Conservation (phyloP, 1,140 invertebrate genomes). For the Philaenus spumarius region DNA sequence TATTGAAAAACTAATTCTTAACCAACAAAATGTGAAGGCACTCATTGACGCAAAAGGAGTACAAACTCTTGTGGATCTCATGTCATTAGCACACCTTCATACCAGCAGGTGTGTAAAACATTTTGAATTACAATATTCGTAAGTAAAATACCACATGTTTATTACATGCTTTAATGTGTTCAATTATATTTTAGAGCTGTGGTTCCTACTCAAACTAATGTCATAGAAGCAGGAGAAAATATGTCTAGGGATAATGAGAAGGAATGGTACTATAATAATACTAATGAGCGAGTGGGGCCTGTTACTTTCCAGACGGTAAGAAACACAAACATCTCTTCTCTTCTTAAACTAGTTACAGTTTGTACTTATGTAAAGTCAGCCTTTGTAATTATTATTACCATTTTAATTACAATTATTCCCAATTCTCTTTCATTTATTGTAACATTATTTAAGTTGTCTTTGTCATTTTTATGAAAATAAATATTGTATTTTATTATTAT, state of each 20-base stretch:
- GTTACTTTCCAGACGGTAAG: constrained; percentile 77
- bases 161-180: too few relatives aligned
- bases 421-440: too few relatives aligned
- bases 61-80: constrained; percentile 80
- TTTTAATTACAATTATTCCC: background rate
- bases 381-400: background rate
- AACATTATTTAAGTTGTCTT: too few relatives aligned
- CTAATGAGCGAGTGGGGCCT: constrained; percentile 80
- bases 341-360: constrained; percentile 15
- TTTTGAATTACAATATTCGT: background rate
- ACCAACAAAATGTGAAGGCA: constrained; percentile 84
- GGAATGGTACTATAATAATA: constrained; percentile 94
- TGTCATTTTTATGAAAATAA: too few relatives aligned
- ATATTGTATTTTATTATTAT: too few relatives aligned
- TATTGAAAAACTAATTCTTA: constrained; percentile 65
- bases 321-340: constrained; percentile 9
- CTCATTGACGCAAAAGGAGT: constrained; percentile 82
- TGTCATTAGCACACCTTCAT: constrained; percentile 94
- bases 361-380: background rate
- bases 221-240: constrained; percentile 82
- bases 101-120: constrained; percentile 52
- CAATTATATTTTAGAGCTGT: constrained; percentile 46
- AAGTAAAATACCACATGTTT: background rate
- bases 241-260: constrained; percentile 67
- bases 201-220: constrained; percentile 83